Evolutionary conservation across 1,140 invertebrate species (phyloP).

Genomic region (Oryzaephilus surinamensis): DNA sequence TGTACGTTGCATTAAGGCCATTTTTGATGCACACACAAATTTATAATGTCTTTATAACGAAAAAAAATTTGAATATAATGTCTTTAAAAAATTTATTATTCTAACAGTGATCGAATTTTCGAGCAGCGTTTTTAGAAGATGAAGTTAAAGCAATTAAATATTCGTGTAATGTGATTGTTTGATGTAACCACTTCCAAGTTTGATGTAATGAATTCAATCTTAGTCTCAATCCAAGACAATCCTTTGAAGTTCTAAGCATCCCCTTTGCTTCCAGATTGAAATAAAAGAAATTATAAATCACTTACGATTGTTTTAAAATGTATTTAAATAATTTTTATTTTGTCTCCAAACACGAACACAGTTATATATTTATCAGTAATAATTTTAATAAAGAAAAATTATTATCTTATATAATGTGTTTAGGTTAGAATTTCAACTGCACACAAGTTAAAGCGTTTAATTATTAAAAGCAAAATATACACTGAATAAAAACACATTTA

Average conservation of each 20-base stretch:
- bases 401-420: neutral
- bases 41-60: too few relatives aligned
- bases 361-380: too few relatives aligned
- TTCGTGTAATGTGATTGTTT: conserved; percentile 75
- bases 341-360: too few relatives aligned
- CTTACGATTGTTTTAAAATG: too few relatives aligned
- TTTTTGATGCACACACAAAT: too few relatives aligned
- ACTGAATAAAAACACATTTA: conserved; percentile 5
- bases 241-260: conserved; percentile 71
- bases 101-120: too few relatives aligned
- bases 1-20: conserved; percentile 29
- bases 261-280: conserved; percentile 37
- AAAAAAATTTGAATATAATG: too few relatives aligned
- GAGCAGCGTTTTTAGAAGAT: conserved; percentile 53
- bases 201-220: conserved; percentile 74
- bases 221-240: conserved; percentile 75
- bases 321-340: too few relatives aligned
- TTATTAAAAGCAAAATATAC: neutral
- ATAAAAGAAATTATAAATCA: conserved; percentile 11
- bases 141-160: conserved; percentile 69
- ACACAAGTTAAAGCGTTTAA: neutral
- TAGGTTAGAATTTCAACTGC: neutral
- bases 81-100: too few relatives aligned
- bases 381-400: too few relatives aligned
- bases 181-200: conserved; percentile 87